Evolutionary conservation across 1,140 invertebrate species (phyloP).

Genomic region (Argopecten irradians): DNA sequence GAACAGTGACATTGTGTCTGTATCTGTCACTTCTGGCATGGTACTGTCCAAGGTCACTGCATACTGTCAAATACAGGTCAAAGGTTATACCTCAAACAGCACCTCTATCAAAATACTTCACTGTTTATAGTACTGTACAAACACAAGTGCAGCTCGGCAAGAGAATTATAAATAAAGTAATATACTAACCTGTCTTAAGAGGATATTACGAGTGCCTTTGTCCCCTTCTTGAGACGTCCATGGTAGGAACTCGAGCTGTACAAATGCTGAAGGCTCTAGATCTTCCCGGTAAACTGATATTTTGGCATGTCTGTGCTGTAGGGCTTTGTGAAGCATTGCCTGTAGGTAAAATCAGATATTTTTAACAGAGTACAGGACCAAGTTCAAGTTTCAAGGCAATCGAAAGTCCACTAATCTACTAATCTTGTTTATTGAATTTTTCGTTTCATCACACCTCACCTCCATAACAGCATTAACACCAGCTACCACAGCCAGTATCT

Average conservation of each 20-base stretch:
- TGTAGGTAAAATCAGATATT: slow-evolving; percentile 43
- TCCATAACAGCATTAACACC: slow-evolving; percentile 72
- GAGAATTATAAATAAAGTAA: neutral
- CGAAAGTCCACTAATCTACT: too few relatives aligned
- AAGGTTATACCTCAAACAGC: neutral
- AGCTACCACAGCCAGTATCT: slow-evolving; percentile 63
- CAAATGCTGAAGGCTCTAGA: slow-evolving; percentile 38
- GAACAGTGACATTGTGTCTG: slow-evolving; percentile 76
- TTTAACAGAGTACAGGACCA: too few relatives aligned
- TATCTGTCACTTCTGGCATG: slow-evolving; percentile 72
- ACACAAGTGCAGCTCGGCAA: neutral
- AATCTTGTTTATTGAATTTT: too few relatives aligned
- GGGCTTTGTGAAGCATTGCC: slow-evolving; percentile 70
- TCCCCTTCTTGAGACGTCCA: slow-evolving; percentile 76
- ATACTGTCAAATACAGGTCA: slow-evolving; percentile 40
- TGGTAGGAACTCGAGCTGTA: slow-evolving; percentile 74
- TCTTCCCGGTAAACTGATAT: slow-evolving; percentile 57
- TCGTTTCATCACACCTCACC: slow-evolving; percentile 59
- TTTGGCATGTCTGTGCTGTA: slow-evolving; percentile 68
- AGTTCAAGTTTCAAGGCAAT: too few relatives aligned
- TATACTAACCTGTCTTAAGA: slow-evolving; percentile 75
- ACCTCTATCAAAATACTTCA: neutral
- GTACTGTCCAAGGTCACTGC: slow-evolving; percentile 65
- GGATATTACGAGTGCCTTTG: slow-evolving; percentile 72
- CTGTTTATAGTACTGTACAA: neutral